Conservation (phyloP, 1,140 invertebrate species). For the Psilanteris sp. region DNA sequence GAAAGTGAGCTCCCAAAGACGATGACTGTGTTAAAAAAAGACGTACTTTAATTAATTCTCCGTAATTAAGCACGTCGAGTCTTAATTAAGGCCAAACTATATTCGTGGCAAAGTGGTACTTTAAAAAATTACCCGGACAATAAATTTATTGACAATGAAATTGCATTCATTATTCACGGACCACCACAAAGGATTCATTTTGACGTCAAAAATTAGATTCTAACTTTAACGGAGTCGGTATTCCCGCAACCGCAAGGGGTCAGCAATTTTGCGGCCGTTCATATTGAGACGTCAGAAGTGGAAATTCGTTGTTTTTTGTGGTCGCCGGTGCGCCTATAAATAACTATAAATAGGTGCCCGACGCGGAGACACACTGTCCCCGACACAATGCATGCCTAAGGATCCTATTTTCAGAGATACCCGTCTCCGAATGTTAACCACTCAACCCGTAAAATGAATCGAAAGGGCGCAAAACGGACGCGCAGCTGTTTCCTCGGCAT, state of each 20-base stretch:
- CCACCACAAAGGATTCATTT: conserved; percentile 27
- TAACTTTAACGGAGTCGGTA: conserved; percentile 6
- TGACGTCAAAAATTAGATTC: conserved; percentile 34
- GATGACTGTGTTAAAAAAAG: conserved; percentile 29
- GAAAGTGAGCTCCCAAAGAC: conserved; percentile 14
- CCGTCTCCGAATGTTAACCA: conserved; percentile 67
- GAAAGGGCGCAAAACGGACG: conserved; percentile 50
- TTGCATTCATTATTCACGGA: conserved; percentile 23
- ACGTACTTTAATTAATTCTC: conserved; percentile 23
- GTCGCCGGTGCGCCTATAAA: conserved; percentile 23
- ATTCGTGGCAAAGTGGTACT: conserved; percentile 22
- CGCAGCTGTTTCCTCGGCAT: conserved; percentile 69
- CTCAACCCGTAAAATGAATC: conserved; percentile 67
- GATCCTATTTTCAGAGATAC: conserved; percentile 77
- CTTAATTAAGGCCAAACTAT: conserved; percentile 41
- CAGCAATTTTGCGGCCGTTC: background rate
- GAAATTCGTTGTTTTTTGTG: conserved; percentile 11
- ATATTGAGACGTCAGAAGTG: background rate
- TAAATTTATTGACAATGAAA: conserved; percentile 52
- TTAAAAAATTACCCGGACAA: conserved; percentile 28
- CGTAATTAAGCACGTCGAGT: conserved; percentile 42
- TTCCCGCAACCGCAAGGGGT: background rate
- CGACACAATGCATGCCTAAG: conserved; percentile 69
- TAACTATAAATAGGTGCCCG: conserved; percentile 66
- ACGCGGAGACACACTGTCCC: conserved; percentile 55